Conservation (phyloP, 2,797 vertebrate species). For the Anolis apletophallus region DNA sequence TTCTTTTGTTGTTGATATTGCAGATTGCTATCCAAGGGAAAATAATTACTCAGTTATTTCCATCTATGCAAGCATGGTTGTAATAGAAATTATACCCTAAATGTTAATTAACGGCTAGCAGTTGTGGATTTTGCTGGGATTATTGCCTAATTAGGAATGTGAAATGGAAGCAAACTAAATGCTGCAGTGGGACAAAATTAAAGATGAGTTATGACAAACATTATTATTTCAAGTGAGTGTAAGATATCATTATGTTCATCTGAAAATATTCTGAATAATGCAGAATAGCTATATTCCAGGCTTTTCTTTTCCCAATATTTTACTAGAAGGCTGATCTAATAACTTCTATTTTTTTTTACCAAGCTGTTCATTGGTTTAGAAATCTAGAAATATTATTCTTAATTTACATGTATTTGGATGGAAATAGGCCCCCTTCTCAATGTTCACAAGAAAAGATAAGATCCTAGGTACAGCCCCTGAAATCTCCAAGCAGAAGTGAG, state of each 20-base stretch:
- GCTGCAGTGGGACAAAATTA: slow-evolving; percentile 25
- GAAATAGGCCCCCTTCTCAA: neutral
- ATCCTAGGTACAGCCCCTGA: neutral
- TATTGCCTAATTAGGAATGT: slow-evolving; percentile 54
- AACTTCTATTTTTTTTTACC: slow-evolving; percentile 23
- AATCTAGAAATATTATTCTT: slow-evolving; percentile 14
- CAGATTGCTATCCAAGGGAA: slow-evolving; percentile 37
- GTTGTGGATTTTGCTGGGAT: slow-evolving; percentile 9
- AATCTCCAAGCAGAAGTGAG: neutral
- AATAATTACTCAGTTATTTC: neutral
- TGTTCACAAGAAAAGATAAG: neutral
- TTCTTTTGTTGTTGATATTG: slow-evolving; percentile 29
- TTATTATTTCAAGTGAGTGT: slow-evolving; percentile 43
- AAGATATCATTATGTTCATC: slow-evolving; percentile 24
- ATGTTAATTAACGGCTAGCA: slow-evolving; percentile 53
- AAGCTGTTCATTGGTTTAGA: neutral
- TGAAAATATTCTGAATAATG: slow-evolving; percentile 1
- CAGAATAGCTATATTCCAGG: slow-evolving; percentile 31
- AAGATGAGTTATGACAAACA: slow-evolving; percentile 5
- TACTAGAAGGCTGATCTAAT: neutral
- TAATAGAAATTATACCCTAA: slow-evolving; percentile 21
- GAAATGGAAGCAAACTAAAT: slow-evolving; percentile 45
- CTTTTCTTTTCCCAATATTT: slow-evolving; percentile 8
- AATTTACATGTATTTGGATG: slow-evolving; percentile 4
- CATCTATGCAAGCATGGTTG: neutral